These are phyloP conservation scores for Sebastes kiyomatsui DNA, from an alignment of 2,797 vertebrate species.

Conservation along the genomic window DNA sequence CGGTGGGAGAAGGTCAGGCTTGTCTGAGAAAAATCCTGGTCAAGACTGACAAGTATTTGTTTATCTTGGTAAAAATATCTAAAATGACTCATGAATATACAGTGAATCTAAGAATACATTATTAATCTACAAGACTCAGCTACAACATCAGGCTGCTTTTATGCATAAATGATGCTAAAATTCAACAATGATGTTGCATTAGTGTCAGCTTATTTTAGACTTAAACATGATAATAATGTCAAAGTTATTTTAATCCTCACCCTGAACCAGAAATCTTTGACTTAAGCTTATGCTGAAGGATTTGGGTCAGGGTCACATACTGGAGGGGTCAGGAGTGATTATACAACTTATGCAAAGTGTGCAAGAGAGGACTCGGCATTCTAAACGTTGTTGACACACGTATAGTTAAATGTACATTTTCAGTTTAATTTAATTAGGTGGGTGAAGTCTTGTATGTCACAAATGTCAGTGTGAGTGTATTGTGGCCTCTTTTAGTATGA, in stretches of 20 bases:
- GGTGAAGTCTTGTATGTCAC: background rate
- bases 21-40: slow-evolving; percentile 53
- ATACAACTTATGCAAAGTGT: background rate
- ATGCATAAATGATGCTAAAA: slow-evolving; percentile 13
- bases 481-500: no score
- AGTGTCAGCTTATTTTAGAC: slow-evolving; percentile 11
- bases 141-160: background rate
- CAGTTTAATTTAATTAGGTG: background rate
- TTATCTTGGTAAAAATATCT: slow-evolving; percentile 39
- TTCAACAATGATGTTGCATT: slow-evolving; percentile 4
- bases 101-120: slow-evolving; percentile 12
- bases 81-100: slow-evolving; percentile 33
- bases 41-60: slow-evolving; percentile 33
- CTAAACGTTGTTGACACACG: background rate
- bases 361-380: background rate
- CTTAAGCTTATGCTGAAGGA: slow-evolving; percentile 49
- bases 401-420: background rate
- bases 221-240: background rate
- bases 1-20: slow-evolving; percentile 65
- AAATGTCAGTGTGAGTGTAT: no score
- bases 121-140: slow-evolving; percentile 9
- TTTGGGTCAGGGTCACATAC: slow-evolving; percentile 29
- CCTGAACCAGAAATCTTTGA: slow-evolving; percentile 27
- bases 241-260: slow-evolving; percentile 21
- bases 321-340: background rate